These are phyloP conservation scores for Dendrolimus punctatus DNA, from an alignment of 1,140 invertebrate genomes.

Conservation along the genomic window DNA sequence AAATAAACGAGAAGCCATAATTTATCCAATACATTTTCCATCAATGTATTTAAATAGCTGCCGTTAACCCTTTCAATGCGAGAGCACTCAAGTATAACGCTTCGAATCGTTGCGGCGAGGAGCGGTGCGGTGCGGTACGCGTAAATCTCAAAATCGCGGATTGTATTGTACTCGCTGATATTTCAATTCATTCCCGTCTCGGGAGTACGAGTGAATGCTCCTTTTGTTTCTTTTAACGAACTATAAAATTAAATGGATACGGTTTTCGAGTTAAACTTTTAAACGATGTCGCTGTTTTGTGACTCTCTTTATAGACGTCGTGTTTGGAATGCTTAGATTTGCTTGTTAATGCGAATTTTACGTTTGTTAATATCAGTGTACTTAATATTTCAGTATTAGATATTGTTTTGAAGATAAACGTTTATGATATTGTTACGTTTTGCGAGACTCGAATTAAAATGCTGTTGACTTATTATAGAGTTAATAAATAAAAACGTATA, in stretches of 20 bases:
- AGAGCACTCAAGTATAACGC: constrained; percentile 9
- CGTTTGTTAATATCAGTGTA: no score
- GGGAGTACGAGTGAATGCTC: constrained; percentile 19
- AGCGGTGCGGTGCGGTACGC: constrained; percentile 7
- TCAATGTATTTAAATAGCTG: constrained; percentile 20
- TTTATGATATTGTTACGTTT: no score
- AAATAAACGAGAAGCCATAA: no score
- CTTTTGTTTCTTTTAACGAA: constrained; percentile 26
- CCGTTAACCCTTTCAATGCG: constrained; percentile 14
- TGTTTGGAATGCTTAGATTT: no score
- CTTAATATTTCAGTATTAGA: no score
- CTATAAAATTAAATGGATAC: constrained; percentile 17
- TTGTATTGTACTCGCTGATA: constrained; percentile 29
- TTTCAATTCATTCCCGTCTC: constrained; percentile 28
- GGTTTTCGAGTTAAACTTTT: constrained; percentile 4
- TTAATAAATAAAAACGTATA: no score
- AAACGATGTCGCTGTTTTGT: constrained; percentile 3
- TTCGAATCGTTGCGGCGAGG: not conserved
- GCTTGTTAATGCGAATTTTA: no score
- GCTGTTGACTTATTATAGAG: no score
- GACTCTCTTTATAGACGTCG: no score
- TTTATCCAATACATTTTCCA: constrained; percentile 11
- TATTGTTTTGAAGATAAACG: no score
- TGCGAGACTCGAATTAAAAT: no score
- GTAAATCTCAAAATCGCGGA: constrained; percentile 25